These are phyloP conservation scores for Brienomyrus longianalis DNA, from an alignment of 2,113 vertebrate genomes.

Conservation along the genomic window DNA sequence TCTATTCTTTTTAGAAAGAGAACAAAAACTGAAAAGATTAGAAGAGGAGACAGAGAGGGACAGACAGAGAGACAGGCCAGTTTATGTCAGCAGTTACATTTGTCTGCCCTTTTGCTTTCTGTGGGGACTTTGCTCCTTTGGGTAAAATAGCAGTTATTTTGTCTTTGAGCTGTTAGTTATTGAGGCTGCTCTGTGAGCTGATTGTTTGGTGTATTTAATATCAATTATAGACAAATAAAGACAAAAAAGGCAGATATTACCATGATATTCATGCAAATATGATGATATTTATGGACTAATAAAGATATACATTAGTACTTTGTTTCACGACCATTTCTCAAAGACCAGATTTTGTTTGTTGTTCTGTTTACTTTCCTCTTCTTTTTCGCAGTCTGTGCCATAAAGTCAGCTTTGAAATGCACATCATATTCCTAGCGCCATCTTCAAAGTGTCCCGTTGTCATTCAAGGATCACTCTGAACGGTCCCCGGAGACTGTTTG, in stretches of 20 bases:
- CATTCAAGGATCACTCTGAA: conserved; percentile 4
- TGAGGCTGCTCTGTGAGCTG: neutral
- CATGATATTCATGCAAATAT: neutral
- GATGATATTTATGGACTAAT: neutral
- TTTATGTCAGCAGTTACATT: neutral
- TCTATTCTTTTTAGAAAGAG: neutral
- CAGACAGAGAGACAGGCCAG: neutral
- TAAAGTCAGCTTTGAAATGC: conserved; percentile 5
- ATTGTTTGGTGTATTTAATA: neutral
- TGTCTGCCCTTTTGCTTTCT: neutral
- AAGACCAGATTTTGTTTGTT: neutral
- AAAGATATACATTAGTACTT: neutral
- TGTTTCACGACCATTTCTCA: neutral
- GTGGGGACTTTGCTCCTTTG: neutral
- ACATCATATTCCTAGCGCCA: neutral
- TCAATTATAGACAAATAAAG: neutral
- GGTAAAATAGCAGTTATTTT: neutral
- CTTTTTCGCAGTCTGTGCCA: neutral
- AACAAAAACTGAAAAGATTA: neutral
- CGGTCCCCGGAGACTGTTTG: neutral
- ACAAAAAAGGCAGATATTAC: neutral
- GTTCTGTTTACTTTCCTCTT: neutral
- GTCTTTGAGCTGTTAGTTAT: neutral
- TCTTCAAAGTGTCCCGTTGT: neutral
- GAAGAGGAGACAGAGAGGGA: neutral